Evolutionary conservation across 2,797 vertebrate genomes (phyloP), one percentile per base, ranked within the genome.

Genomic region (Astyanax mexicanus): DNA sequence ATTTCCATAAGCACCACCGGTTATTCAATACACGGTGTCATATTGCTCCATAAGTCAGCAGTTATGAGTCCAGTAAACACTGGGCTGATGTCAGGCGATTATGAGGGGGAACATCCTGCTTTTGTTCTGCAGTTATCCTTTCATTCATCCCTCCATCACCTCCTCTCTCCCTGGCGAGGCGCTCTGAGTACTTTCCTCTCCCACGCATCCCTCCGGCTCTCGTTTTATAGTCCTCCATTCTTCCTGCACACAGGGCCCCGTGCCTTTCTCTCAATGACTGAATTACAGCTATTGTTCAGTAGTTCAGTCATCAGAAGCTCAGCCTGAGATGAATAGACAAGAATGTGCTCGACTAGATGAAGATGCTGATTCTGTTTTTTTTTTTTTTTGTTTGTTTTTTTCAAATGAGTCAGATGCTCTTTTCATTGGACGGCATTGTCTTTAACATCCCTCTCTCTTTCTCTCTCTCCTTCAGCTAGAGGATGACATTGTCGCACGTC

Each of bases 401-500:
- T 74, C 21, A 67, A 19, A 69, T 1, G 32, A 42, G n/a, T n/a
- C n/a, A n/a, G n/a, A n/a, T n/a, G n/a, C 29, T 32, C 29, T 32
- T 32, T 32, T 32, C 29, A 32, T n/a, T n/a, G n/a, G n/a, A n/a
- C 27, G 27, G 58, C 32, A 8, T 23, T 65, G 47, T 61, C 4
- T 27, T 13, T 40, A 23, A 45, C 6, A 3, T 21, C 45, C 38
- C 9, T 60, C 42, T 51, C 42, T 49, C 90, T 38, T n/a, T 13
- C 61, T 44, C 25, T 23, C 17, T 35, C 51, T 23, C 17, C 42
- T 17, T 51, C 90, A 99, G 98, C 88, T 99, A 80, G 97, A 99
- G 90, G 98, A 99, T 2, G 98, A 99, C 84, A 99, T 99, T 3
- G 95, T 99, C n/a, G 97, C 97, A 80, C 97, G 96, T 83, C 97